phyloP scores from a whole-genome alignment of 2,113 vertebrate species.

The Enhydra lutris region DNA sequence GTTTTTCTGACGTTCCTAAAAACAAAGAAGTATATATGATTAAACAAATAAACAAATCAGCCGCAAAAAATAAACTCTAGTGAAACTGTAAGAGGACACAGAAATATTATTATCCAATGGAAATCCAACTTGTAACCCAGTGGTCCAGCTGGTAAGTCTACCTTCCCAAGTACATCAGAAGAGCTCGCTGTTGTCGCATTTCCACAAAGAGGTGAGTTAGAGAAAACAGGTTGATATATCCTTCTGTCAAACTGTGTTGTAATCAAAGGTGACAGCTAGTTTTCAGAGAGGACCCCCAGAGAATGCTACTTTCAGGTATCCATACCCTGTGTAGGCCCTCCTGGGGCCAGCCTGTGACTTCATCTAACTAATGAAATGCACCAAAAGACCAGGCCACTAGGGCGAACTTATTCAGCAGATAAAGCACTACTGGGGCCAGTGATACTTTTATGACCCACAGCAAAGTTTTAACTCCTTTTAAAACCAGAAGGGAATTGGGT shows the following conservation, averaged over 20 bases:
- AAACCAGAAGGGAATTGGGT: background rate
- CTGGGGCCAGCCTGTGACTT: background rate
- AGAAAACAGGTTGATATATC: background rate
- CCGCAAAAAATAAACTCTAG: background rate
- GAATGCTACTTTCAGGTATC: background rate
- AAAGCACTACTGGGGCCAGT: background rate
- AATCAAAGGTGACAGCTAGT: background rate
- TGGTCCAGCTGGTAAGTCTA: background rate
- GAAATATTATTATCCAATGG: background rate
- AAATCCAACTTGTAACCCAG: background rate
- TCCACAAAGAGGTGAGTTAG: background rate
- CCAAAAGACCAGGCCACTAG: background rate
- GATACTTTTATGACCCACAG: background rate
- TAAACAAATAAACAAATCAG: background rate
- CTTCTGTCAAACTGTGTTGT: background rate
- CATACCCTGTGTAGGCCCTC: background rate
- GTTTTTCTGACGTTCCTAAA: slow-evolving; percentile 74
- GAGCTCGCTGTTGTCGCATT: background rate
- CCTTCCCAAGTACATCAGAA: background rate
- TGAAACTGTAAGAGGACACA: background rate
- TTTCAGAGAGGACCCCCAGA: background rate
- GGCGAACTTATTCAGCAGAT: background rate
- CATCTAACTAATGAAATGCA: background rate
- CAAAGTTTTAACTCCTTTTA: background rate
- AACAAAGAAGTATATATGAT: background rate